Evolutionary conservation across 2,888 invertebrate species (phyloP).

Genomic region (Caenorhabditis sp.): DNA sequence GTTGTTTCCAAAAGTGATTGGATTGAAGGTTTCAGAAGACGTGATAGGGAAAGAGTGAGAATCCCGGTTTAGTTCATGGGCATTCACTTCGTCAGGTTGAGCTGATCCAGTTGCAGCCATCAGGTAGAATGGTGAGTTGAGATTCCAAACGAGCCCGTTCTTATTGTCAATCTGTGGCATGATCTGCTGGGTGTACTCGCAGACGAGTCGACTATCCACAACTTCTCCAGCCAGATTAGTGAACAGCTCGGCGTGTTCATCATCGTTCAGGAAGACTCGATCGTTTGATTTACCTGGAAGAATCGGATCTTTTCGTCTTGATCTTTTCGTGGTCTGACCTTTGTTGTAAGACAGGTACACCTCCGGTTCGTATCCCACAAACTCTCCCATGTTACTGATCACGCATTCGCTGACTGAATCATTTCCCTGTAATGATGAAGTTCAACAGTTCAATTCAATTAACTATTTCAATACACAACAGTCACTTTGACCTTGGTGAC

Average conservation of each 20-base stretch:
- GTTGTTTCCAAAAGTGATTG: conserved; percentile 64
- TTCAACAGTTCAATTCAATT: conserved; percentile 16
- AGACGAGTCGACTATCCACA: conserved; percentile 74
- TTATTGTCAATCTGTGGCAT: conserved; percentile 76
- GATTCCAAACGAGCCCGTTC: conserved; percentile 74
- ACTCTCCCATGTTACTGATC: conserved; percentile 72
- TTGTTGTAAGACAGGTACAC: conserved; percentile 81
- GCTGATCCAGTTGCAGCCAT: conserved; percentile 81
- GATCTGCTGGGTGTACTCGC: conserved; percentile 77
- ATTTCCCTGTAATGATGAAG: conserved; percentile 72
- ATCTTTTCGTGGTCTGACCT: too few relatives aligned
- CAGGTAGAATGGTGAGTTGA: conserved; percentile 76
- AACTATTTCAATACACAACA: not conserved
- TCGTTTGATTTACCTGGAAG: conserved; percentile 74
- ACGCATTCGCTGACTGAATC: conserved; percentile 81
- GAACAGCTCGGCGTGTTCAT: conserved; percentile 55
- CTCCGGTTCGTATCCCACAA: conserved; percentile 75
- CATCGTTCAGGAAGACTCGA: conserved; percentile 75
- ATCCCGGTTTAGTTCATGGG: conserved; percentile 77
- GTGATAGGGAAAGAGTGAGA: conserved; percentile 79
- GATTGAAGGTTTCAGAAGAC: conserved; percentile 76
- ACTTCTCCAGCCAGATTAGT: conserved; percentile 70
- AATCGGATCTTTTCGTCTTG: too few relatives aligned
- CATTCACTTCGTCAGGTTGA: conserved; percentile 81
- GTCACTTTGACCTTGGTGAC: too few relatives aligned